A percentile compares a stretch with the other conserved stretches of the same genome.
These are phyloP conservation scores for Ovibos moschatus DNA, from an alignment of 2,113 vertebrate species.

Conservation along the genomic window DNA sequence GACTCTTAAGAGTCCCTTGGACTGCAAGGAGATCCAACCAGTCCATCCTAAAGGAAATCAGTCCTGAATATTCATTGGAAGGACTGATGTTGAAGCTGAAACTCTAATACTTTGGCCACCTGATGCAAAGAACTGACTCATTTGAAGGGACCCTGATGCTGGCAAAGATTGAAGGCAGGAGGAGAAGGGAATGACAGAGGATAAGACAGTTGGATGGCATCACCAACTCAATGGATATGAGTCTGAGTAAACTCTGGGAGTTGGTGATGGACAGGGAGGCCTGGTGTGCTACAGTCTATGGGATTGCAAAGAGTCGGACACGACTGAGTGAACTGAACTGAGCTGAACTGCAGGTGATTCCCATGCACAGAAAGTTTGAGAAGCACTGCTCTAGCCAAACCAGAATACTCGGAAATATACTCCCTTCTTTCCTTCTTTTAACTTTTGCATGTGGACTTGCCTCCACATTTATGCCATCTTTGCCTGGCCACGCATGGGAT, in stretches of 20 bases:
- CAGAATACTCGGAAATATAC: neutral
- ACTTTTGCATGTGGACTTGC: neutral
- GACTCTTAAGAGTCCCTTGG: neutral
- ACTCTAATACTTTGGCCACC: neutral
- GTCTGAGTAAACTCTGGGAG: neutral
- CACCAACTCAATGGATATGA: neutral
- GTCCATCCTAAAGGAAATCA: neutral
- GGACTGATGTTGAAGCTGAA: neutral
- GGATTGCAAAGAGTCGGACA: rapidly evolving
- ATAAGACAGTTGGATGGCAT: neutral
- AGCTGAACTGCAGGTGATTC: neutral
- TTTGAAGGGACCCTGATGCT: neutral
- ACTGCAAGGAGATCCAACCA: neutral
- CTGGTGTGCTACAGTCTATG: neutral
- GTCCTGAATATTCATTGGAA: neutral
- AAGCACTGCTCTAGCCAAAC: neutral
- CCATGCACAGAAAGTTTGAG: neutral
- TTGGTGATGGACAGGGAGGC: neutral
- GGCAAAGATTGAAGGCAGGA: neutral
- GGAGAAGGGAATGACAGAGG: neutral
- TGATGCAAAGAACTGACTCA: neutral
- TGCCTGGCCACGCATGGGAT: neutral
- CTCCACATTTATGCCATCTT: neutral
- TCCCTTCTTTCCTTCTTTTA: neutral
- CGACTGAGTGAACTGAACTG: neutral